Evolutionary conservation across 1,140 invertebrate species (phyloP).

Genomic region (Drosophila funebris): DNA sequence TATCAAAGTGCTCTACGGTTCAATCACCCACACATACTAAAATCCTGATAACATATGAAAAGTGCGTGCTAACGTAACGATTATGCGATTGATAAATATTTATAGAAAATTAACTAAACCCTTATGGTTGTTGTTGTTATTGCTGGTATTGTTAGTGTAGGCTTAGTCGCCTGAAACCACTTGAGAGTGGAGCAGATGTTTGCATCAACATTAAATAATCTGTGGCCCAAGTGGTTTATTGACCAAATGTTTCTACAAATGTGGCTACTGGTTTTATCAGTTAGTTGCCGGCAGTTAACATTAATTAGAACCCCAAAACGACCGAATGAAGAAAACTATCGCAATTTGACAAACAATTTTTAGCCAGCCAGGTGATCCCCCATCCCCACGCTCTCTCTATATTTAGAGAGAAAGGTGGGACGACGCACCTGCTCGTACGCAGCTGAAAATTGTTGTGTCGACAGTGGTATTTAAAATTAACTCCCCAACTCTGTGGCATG

Average conservation of each 20-base stretch:
- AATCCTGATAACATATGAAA: slow-evolving; percentile 3
- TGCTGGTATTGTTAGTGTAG: neutral
- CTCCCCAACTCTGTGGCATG: slow-evolving; percentile 48
- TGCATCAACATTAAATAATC: slow-evolving; percentile 14
- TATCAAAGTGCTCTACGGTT: slow-evolving; percentile 6
- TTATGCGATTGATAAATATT: slow-evolving; percentile 39
- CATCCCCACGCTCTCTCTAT: neutral
- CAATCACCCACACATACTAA: slow-evolving; percentile 21
- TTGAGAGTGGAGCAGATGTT: slow-evolving; percentile 26
- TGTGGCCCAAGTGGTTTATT: slow-evolving; percentile 27
- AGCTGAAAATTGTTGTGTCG: slow-evolving; percentile 25
- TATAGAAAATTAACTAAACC: slow-evolving; percentile 47
- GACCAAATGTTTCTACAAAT: slow-evolving; percentile 33
- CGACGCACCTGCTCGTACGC: slow-evolving; percentile 11
- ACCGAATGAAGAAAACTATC: neutral
- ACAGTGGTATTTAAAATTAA: slow-evolving; percentile 21
- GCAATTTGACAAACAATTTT: neutral
- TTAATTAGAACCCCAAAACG: neutral
- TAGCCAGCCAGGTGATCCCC: slow-evolving; percentile 1
- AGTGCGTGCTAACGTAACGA: slow-evolving; percentile 23
- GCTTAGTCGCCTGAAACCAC: slow-evolving; percentile 4
- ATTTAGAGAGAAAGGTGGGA: neutral
- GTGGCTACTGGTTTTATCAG: slow-evolving; percentile 28
- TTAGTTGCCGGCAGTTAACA: neutral
- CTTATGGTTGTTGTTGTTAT: neutral